phyloP scores from a whole-genome alignment of 53 echinoderm and acorn worm genomes.

The Zoroaster sp. region DNA sequence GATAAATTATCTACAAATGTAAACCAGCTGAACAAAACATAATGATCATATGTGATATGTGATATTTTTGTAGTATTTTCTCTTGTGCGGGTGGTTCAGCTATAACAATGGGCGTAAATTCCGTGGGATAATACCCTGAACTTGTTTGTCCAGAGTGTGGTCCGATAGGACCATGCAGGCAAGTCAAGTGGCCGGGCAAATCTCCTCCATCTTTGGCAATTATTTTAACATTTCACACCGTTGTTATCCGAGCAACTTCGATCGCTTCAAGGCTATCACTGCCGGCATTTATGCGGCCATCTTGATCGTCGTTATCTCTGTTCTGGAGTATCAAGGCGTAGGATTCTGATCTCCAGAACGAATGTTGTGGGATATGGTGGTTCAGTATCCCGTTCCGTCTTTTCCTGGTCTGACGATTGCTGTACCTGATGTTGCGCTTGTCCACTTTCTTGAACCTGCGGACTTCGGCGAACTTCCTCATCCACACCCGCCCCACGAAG shows the following conservation, averaged over 20 bases:
- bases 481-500: not conserved
- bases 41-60: no score
- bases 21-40: no score
- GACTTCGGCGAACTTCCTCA: not conserved
- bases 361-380: not conserved
- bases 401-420: not conserved
- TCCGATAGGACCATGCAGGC: no score
- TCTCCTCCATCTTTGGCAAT: no score
- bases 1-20: no score
- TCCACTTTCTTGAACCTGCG: constrained; percentile 2
- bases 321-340: constrained; percentile 13
- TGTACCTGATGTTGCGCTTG: constrained; percentile 6
- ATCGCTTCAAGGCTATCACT: not conserved
- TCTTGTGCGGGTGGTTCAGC: no score
- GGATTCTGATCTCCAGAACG: not conserved
- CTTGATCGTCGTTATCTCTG: not conserved
- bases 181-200: no score
- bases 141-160: no score
- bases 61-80: no score
- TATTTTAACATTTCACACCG: no score
- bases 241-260: constrained; percentile 30
- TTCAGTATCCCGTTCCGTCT: not conserved
- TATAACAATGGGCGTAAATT: no score
- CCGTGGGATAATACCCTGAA: no score
- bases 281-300: not conserved